phyloP scores from a whole-genome alignment of 2,113 vertebrate species.

The Equus przewalskii region DNA sequence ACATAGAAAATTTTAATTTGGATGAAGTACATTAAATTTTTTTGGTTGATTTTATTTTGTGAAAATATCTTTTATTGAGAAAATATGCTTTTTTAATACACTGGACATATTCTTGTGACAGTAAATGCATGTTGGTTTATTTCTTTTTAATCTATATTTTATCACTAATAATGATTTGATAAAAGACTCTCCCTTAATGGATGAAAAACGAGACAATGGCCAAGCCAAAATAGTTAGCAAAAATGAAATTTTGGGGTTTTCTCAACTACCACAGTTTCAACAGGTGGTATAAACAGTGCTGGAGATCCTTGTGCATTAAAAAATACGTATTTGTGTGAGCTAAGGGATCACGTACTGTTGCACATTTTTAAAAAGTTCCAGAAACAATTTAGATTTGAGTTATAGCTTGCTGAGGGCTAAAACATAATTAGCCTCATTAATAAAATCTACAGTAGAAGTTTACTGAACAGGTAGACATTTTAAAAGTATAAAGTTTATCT shows the following conservation, averaged over 20 bases:
- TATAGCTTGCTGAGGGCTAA: background rate
- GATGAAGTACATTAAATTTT: background rate
- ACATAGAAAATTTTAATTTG: background rate
- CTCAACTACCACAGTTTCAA: background rate
- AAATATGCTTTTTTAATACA: background rate
- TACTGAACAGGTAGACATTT: background rate
- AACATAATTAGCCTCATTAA: background rate
- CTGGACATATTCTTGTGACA: background rate
- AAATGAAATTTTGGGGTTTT: background rate
- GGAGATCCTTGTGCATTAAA: background rate
- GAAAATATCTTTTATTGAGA: background rate
- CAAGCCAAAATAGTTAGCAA: background rate
- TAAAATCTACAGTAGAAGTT: background rate
- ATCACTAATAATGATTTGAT: background rate
- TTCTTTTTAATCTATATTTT: slow-evolving; percentile 16
- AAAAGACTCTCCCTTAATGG: background rate
- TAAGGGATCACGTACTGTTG: background rate
- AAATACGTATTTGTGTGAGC: background rate
- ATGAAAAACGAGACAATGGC: background rate
- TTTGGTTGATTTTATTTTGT: background rate
- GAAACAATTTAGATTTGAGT: background rate
- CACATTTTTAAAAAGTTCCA: background rate
- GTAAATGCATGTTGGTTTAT: background rate
- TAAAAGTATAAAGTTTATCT: background rate
- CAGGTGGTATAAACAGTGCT: background rate